phyloP scores from a whole-genome alignment of 2,797 vertebrate species.

The Clarias platycephalus region DNA sequence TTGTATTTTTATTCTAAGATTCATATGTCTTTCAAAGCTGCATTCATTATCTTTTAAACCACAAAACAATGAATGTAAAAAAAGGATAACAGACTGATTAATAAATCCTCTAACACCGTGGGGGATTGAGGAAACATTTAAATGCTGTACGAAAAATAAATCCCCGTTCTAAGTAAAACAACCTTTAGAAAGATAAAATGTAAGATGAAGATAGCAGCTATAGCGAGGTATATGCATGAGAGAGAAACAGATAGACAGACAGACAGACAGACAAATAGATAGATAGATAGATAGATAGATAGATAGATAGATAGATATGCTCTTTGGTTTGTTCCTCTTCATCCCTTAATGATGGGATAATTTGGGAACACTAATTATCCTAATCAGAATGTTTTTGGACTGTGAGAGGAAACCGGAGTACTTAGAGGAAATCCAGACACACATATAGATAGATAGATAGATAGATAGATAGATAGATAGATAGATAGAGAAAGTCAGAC shows the following conservation, averaged over 20 bases:
- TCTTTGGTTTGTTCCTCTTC: background rate
- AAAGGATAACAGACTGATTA: background rate
- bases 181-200: background rate
- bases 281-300: background rate
- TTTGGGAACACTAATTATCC: too few species aligned
- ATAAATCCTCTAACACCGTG: background rate
- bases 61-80: background rate
- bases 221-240: background rate
- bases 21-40: background rate
- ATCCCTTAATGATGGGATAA: too few species aligned
- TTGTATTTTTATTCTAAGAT: background rate
- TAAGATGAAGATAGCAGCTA: too few species aligned
- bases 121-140: background rate
- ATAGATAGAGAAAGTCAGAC: background rate
- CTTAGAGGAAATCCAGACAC: too few species aligned
- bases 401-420: too few species aligned
- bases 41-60: background rate
- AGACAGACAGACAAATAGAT: background rate
- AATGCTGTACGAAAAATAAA: background rate
- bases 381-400: too few species aligned
- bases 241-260: background rate
- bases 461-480: conserved; percentile 6
- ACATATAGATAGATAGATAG: background rate
- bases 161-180: background rate
- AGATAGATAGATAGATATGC: background rate